Conservation (phyloP, 2,888 invertebrate species). For the Ptychoptera albimana region DNA sequence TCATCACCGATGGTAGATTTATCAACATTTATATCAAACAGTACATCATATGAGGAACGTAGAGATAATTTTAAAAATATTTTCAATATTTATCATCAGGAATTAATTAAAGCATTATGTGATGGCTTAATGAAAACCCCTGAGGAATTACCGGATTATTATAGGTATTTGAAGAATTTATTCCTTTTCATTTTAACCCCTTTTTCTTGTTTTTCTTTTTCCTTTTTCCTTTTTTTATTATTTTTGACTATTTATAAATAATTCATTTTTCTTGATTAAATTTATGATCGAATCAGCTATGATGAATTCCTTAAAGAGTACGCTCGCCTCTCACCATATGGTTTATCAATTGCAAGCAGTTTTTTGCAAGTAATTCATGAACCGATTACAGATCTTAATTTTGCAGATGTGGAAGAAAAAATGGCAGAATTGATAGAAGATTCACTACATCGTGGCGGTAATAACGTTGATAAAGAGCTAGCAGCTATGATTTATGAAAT, state of each 20-base stretch:
- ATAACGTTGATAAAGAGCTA: too few relatives aligned
- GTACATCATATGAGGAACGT: conserved; percentile 20
- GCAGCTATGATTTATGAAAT: too few relatives aligned
- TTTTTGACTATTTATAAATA: not conserved
- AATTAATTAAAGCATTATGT: conserved; percentile 14
- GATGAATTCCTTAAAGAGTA: conserved; percentile 22
- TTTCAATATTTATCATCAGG: conserved; percentile 20
- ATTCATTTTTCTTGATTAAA: not conserved
- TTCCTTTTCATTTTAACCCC: not conserved
- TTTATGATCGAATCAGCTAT: conserved; percentile 12
- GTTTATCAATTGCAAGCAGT: conserved; percentile 14
- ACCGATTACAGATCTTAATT: conserved; percentile 12
- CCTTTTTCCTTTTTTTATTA: conserved; percentile 2
- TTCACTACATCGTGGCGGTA: too few relatives aligned
- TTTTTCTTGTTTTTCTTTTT: not conserved
- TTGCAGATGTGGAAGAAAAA: conserved; percentile 7
- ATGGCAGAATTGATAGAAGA: too few relatives aligned
- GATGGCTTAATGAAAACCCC: conserved; percentile 3
- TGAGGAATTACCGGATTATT: conserved; percentile 16
- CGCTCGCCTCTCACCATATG: conserved; percentile 18
- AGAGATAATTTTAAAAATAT: conserved; percentile 18
- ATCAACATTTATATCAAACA: conserved; percentile 19
- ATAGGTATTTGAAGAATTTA: conserved; percentile 15
- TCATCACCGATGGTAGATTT: conserved; percentile 28
- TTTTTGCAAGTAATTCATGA: conserved; percentile 20